Evolutionary conservation across 1,140 invertebrate genomes (phyloP), one percentile per base, ranked within the genome.

Genomic region (Trichonephila clavipes): DNA sequence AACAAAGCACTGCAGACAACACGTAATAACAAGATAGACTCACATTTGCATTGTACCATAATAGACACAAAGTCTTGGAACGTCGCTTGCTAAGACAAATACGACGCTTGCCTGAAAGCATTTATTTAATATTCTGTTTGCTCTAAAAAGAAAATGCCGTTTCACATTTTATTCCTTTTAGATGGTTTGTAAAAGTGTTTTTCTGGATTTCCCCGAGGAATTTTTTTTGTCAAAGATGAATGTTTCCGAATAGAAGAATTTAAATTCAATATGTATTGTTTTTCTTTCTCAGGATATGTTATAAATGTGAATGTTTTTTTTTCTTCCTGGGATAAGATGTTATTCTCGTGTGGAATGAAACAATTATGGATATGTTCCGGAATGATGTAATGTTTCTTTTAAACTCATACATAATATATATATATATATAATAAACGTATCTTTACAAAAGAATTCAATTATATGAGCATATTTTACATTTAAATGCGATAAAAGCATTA

Each of bases 71-170:
- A 69, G 10, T 12, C n/a, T 24, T 24, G n/a, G 66, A 24, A 5
- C 51, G 51, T 69, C n/a, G 10, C n/a, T n/a, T 3, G 66, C 8
- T 7, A 12, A 66, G n/a, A 66, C 64, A 66, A 66, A 66, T n/a
- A 24, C 64, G 21, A n/a, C 12, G n/a, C 14, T 69, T 69, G 10
- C 24, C 21, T 28, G 3, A 66, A 69, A 69, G 6, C 8, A 14
- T 69, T 69, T 14, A 69, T 69, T 69, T 69, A 69, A 69, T 69
- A 69, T 69, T 69, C 66, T 14, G 21, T 69, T 28, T 69, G 66
- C 66, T 51, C 51, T 12, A 5, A 28, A 69, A 69, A 24, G n/a
- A 69, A 69, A 69, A 69, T 28, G 66, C 10, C 10, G 21, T 69
- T 69, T 69, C 66, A n/a, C n/a, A 14, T 69, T 51, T 51, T 69